phyloP scores from a whole-genome alignment of 2,797 vertebrate species.

The Catharus ustulatus region DNA sequence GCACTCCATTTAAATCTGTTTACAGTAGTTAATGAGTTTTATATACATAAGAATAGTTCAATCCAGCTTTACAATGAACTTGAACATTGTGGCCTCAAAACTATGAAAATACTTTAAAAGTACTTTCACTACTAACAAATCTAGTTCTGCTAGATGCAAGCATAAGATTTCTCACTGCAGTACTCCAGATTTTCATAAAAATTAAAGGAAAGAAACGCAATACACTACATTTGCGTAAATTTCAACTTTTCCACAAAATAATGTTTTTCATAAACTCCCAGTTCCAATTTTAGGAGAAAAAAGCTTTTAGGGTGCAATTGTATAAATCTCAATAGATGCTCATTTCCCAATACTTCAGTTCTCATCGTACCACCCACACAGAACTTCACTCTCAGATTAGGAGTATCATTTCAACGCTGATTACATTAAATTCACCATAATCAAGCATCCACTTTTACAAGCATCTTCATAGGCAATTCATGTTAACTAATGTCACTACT shows the following conservation, averaged over 20 bases:
- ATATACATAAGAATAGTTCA: neutral
- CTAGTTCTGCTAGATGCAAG: neutral
- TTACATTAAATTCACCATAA: constrained; percentile 38
- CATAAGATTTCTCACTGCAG: neutral
- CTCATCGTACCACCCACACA: neutral
- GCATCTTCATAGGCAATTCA: neutral
- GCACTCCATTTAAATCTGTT: neutral
- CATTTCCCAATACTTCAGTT: neutral
- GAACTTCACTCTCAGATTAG: neutral
- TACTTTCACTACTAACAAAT: neutral
- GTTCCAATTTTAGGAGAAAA: neutral
- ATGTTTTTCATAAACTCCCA: neutral
- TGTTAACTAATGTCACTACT: neutral
- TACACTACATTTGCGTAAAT: neutral
- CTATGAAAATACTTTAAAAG: neutral
- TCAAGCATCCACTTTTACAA: constrained; percentile 19
- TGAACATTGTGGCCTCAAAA: neutral
- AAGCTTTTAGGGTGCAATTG: neutral
- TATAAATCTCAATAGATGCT: neutral
- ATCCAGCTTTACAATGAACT: neutral
- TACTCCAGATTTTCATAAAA: neutral
- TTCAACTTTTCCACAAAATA: neutral
- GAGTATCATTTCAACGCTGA: neutral
- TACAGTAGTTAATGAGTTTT: constrained; percentile 21
- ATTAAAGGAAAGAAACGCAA: neutral